Conservation (phyloP, 2,888 invertebrate species). For the Dicyrtomina minuta region DNA sequence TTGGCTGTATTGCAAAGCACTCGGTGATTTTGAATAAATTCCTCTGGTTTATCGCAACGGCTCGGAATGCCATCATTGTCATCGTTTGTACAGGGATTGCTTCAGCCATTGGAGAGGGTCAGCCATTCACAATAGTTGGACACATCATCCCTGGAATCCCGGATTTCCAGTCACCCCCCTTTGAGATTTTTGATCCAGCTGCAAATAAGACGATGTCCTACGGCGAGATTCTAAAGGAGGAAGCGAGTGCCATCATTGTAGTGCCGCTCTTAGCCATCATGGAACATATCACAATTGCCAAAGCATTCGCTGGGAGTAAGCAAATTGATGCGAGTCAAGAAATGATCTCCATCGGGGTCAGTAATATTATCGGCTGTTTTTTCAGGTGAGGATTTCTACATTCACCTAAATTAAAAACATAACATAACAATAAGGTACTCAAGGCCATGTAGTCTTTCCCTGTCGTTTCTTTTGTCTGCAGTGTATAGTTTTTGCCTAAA, state of each 20-base stretch:
- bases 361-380: conserved; percentile 49
- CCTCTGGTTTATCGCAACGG: conserved; percentile 73
- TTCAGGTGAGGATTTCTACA: conserved; percentile 51
- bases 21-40: conserved; percentile 59
- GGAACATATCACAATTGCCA: conserved; percentile 71
- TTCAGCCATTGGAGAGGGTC: conserved; percentile 65
- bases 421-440: no score
- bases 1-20: conserved; percentile 16
- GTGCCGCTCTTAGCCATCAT: conserved; percentile 72
- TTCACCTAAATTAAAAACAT: neutral
- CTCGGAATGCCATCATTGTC: conserved; percentile 75
- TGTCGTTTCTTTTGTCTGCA: neutral
- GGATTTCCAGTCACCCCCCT: conserved; percentile 66
- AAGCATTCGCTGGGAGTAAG: conserved; percentile 49
- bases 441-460: neutral
- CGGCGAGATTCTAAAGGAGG: conserved; percentile 71
- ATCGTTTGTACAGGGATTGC: conserved; percentile 68
- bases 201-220: conserved; percentile 64
- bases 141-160: conserved; percentile 64
- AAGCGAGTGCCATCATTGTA: conserved; percentile 59
- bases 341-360: conserved; percentile 52
- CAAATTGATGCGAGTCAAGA: conserved; percentile 52
- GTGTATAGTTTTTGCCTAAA: no score
- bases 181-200: conserved; percentile 62
- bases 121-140: conserved; percentile 59